These are phyloP conservation scores for Drosophila prolongata DNA, from an alignment of 2,888 invertebrate species.

Conservation along the genomic window DNA sequence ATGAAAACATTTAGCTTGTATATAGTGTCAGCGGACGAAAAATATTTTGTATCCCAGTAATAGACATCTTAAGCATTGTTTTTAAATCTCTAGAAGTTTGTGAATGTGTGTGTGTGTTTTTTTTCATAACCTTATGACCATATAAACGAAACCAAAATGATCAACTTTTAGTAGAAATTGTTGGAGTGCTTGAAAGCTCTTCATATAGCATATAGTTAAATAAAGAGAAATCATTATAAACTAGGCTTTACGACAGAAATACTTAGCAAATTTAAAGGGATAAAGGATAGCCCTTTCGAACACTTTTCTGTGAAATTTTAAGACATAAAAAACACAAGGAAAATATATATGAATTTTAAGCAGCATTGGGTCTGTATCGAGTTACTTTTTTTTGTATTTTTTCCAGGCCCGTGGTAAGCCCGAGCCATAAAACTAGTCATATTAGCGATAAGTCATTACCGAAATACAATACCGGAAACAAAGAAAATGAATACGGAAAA, in stretches of 20 bases:
- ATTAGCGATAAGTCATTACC: conserved; percentile 17
- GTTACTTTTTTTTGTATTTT: conserved; percentile 18
- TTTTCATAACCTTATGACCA: conserved; percentile 22
- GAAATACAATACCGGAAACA: conserved; percentile 18
- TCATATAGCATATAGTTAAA: conserved; percentile 35
- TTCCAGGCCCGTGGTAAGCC: conserved; percentile 59
- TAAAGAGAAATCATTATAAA: conserved; percentile 12
- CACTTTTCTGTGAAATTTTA: conserved; percentile 3
- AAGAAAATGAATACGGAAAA: conserved; percentile 12
- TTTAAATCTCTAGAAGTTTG: conserved; percentile 13
- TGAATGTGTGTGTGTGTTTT: conserved; percentile 34
- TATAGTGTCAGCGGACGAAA: conserved; percentile 3
- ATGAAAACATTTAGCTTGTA: conserved; percentile 15
- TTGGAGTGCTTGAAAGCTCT: conserved; percentile 46
- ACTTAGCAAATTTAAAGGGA: conserved; percentile 37
- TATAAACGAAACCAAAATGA: conserved; percentile 9
- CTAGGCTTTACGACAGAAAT: conserved; percentile 9
- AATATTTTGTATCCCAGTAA: conserved; percentile 1
- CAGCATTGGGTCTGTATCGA: conserved; percentile 12
- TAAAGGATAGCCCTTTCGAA: not conserved
- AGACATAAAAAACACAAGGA: not conserved
- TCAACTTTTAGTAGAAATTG: conserved; percentile 66
- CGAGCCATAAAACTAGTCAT: conserved; percentile 60
- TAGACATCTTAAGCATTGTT: conserved; percentile 1
- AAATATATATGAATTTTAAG: not conserved